These are phyloP conservation scores for Athripsodes cinereus DNA, from an alignment of 2,888 invertebrate species.

Conservation along the genomic window DNA sequence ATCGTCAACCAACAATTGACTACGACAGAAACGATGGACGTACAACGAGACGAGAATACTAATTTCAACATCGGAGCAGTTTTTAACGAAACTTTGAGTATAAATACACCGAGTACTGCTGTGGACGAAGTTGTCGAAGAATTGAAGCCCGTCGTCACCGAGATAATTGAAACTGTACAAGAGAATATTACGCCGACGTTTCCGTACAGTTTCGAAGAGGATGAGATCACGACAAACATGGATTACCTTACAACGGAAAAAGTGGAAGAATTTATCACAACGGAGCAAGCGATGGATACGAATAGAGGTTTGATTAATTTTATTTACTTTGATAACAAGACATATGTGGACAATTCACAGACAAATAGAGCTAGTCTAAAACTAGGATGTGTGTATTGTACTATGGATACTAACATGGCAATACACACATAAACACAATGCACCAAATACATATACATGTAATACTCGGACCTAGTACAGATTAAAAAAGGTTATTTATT, in stretches of 20 bases:
- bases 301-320: too few species aligned
- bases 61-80: not conserved
- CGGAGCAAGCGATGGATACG: not conserved
- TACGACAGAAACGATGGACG: not conserved
- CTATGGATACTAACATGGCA: too few species aligned
- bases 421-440: too few species aligned
- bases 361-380: too few species aligned
- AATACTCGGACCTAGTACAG: too few species aligned
- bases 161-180: not conserved
- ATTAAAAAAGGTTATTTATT: too few species aligned
- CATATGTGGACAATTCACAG: too few species aligned
- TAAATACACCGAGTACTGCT: not conserved
- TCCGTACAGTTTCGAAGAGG: not conserved
- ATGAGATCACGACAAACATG: not conserved
- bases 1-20: constrained; percentile 2
- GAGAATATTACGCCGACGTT: not conserved
- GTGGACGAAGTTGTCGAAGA: not conserved
- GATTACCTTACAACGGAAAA: not conserved
- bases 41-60: not conserved
- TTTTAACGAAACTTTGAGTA: not conserved
- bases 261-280: not conserved
- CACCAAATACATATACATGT: too few species aligned
- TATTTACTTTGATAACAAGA: too few species aligned
- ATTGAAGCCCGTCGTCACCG: not conserved
- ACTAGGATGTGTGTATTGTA: too few species aligned